A percentile compares a stretch with the other conserved stretches of the same genome.
Conservation (phyloP, 2,888 invertebrate genomes). For the Tinea semifulvella region DNA sequence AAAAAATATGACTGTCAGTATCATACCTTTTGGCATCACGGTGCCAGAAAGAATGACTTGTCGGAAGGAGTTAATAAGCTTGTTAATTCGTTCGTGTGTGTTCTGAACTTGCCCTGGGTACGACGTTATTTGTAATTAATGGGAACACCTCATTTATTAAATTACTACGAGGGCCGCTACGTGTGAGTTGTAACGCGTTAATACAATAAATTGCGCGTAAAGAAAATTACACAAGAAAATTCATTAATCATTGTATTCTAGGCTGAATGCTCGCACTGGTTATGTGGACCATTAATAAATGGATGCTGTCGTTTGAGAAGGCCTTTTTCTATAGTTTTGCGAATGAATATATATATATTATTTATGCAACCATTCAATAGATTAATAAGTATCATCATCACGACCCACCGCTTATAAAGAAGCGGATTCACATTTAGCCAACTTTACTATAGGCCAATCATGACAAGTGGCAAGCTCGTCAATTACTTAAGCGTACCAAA, state of each 20-base stretch:
- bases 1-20: too few species aligned
- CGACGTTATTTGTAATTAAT: constrained; percentile 64
- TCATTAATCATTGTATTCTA: constrained; percentile 46
- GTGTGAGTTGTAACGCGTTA: constrained; percentile 30
- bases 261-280: too few species aligned
- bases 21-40: constrained; percentile 10
- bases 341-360: too few species aligned
- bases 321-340: too few species aligned
- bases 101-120: constrained; percentile 48
- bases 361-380: too few species aligned
- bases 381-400: too few species aligned
- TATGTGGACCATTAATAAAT: constrained; percentile 4
- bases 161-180: constrained; percentile 56
- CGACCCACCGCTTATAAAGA: too few species aligned
- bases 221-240: constrained; percentile 57
- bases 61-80: constrained; percentile 63
- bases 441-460: too few species aligned
- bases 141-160: constrained; percentile 65
- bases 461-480: too few species aligned
- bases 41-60: constrained; percentile 48
- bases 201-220: constrained; percentile 57
- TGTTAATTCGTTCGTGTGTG: constrained; percentile 54
- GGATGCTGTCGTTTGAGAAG: not conserved
- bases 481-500: too few species aligned
- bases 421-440: too few species aligned